Conservation (phyloP, 37 sponge, comb jelly and placozoan species). For the Halichondria panicea region DNA sequence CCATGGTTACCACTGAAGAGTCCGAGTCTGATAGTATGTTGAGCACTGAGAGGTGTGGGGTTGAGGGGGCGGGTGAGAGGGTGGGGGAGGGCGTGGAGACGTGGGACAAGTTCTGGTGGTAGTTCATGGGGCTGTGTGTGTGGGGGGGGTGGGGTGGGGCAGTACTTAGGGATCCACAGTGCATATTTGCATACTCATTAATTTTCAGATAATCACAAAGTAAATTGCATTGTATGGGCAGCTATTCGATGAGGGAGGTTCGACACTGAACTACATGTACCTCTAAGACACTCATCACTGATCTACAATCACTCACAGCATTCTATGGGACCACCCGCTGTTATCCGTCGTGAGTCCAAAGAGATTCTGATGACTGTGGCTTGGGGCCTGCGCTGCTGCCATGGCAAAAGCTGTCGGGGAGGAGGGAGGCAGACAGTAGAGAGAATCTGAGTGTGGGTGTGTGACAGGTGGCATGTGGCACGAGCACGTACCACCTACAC, state of each 20-base stretch:
- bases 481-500: too few relatives aligned
- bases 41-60: conserved; percentile 47
- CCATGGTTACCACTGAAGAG: conserved; percentile 20
- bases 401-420: too few relatives aligned
- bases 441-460: conserved; percentile 30
- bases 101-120: conserved; percentile 14
- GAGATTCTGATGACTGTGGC: too few relatives aligned
- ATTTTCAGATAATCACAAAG: too few relatives aligned
- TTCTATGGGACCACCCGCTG: too few relatives aligned
- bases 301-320: too few relatives aligned
- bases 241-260: too few relatives aligned
- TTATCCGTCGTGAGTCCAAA: too few relatives aligned
- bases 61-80: conserved; percentile 40
- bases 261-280: too few relatives aligned
- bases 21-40: conserved; percentile 52
- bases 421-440: conserved; percentile 25
- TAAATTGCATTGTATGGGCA: too few relatives aligned
- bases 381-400: too few relatives aligned
- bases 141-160: background rate
- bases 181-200: background rate
- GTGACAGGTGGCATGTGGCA: conserved; percentile 10
- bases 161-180: background rate
- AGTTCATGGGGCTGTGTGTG: conserved; percentile 17
- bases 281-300: too few relatives aligned
- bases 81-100: conserved; percentile 46